Base-by-base conservation (phyloP, 1,140 invertebrate genomes). In the Drosophila repleta region DNA sequence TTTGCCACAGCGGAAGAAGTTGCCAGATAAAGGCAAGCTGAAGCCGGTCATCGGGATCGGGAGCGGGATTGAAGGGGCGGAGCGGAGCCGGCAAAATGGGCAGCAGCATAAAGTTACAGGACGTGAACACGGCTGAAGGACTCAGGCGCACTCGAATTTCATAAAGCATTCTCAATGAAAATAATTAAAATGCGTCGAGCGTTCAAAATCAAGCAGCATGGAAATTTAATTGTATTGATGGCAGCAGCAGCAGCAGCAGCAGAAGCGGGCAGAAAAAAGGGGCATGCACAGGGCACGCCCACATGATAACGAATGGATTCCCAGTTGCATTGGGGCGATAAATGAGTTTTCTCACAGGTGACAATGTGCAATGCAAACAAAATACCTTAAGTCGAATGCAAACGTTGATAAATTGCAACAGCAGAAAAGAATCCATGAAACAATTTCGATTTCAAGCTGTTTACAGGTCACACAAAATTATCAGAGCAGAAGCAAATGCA, bases 181-280 rank as follows among this genome's bases (percentile, higher is more conserved):
- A 88, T 87, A 87, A 87, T 87, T 87, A 88, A 87, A 87, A 87
- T 88, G 83, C 82, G 83, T 79, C 79, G 76, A 70, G 65, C 82
- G 83, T 87, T 87, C 74, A 88, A 87, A 87, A 87, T 87, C 83
- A 87, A 88, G 83, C 82, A 78, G 82, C 82, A 73, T 88, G 83
- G 78, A 87, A 87, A 87, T 87, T 87, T 87, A 87, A 87, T 87
- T 87, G 82, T 87, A 87, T 81, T 87, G 83, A 87, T 67, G 71
- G 71, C 41, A 46, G 29, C 18, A 17, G 39, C 39, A 56, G 6
- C 29, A 11, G 29, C 29, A 8, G 26, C 3, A 29, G 26, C 26
- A 29, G 26, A 6, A 6, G 26, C 26, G 6, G n/a, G 0, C 20
- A 15, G 2, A 20, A 18, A 26, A 52, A 62, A 20, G 29, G 17